These are phyloP conservation scores for Dasysyrphus tricinctus DNA, from an alignment of 2,888 invertebrate genomes.

Conservation along the genomic window DNA sequence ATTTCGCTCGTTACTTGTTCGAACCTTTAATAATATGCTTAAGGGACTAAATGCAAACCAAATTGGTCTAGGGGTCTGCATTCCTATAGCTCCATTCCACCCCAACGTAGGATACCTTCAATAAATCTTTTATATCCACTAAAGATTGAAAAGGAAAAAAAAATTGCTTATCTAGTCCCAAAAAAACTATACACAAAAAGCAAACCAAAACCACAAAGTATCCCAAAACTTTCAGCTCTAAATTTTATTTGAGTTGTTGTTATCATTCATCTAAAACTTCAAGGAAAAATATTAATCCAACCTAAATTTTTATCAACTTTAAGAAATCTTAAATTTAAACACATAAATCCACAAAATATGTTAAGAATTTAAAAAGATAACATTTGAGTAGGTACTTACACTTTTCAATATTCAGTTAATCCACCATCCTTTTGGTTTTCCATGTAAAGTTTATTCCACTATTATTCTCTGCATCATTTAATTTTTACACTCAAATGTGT, in stretches of 20 bases:
- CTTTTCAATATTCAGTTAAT: constrained; percentile 60
- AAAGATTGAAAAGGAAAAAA: not conserved
- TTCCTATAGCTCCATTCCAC: too few species aligned
- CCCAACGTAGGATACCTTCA: not conserved
- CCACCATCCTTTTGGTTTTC: constrained; percentile 41
- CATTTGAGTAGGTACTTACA: constrained; percentile 47
- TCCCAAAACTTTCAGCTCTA: constrained; percentile 8
- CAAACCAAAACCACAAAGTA: not conserved
- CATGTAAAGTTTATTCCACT: constrained; percentile 45
- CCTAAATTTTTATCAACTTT: constrained; percentile 8
- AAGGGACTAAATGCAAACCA: too few species aligned
- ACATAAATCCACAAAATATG: not conserved
- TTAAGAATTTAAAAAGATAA: constrained; percentile 1
- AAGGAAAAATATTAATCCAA: not conserved
- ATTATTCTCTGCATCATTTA: not conserved
- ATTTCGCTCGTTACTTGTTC: too few species aligned
- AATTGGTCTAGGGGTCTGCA: not conserved
- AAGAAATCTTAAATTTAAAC: not conserved
- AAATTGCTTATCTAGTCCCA: not conserved
- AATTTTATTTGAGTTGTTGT: not conserved
- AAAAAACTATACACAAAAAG: not conserved
- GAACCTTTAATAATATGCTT: too few species aligned
- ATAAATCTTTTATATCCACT: not conserved
- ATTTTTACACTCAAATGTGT: constrained; percentile 2
- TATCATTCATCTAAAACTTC: not conserved